A percentile compares a stretch with the other conserved stretches of the same genome.
phyloP scores from a whole-genome alignment of 2,113 vertebrate species.

The Esox niger region DNA sequence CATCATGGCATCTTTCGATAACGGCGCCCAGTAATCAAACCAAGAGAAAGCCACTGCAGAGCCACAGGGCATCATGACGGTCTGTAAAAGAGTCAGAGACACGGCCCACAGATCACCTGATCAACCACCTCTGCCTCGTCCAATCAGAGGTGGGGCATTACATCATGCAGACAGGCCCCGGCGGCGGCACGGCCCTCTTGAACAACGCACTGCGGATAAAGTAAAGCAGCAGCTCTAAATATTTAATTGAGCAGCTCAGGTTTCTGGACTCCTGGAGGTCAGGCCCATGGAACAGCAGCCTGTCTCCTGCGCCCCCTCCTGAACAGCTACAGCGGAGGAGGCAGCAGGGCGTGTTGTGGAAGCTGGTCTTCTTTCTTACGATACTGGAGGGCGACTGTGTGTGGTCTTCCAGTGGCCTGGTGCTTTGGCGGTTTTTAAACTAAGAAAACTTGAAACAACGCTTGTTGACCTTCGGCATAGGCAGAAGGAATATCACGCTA shows the following conservation, averaged over 20 bases:
- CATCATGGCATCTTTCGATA: background rate
- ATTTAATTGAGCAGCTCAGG: slow-evolving; percentile 76
- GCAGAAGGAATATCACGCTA: background rate
- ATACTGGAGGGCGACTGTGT: no score
- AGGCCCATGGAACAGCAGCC: slow-evolving; percentile 49
- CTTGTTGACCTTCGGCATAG: background rate
- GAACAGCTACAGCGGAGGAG: slow-evolving; percentile 1
- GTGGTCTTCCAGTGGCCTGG: background rate
- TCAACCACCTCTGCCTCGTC: slow-evolving; percentile 21
- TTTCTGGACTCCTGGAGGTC: slow-evolving; percentile 72
- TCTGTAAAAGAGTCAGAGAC: slow-evolving; percentile 53
- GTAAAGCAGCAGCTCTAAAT: slow-evolving; percentile 73
- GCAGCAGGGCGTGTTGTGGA: background rate
- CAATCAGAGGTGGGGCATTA: slow-evolving; percentile 67
- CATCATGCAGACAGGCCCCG: slow-evolving; percentile 61
- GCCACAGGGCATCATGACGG: slow-evolving; percentile 54
- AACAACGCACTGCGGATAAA: slow-evolving; percentile 78
- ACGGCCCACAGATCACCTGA: slow-evolving; percentile 60
- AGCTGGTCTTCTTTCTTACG: background rate
- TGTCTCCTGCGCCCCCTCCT: slow-evolving; percentile 15
- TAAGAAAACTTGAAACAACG: background rate
- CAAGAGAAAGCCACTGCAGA: slow-evolving; percentile 43
- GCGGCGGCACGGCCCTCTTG: slow-evolving; percentile 52
- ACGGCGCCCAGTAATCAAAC: slow-evolving; percentile 33
- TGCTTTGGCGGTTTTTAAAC: no score